Base-by-base conservation (phyloP, 1,140 invertebrate genomes). In the Achatina immaculata region DNA sequence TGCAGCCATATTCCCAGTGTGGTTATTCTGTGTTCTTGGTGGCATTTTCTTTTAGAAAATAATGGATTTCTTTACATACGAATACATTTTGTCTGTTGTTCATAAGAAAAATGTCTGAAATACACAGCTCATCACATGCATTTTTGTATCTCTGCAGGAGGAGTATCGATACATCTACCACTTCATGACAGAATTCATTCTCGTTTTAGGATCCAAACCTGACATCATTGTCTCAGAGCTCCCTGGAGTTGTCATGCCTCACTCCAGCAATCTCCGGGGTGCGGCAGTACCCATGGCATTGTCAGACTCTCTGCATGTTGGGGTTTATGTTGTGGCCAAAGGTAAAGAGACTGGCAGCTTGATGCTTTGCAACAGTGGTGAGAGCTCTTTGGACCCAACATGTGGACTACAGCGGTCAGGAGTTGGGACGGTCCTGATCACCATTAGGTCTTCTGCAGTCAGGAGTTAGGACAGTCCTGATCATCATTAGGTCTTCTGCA, bases 111-210 rank as follows among this genome's bases (percentile, higher is more conserved):
- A n/a, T n/a, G n/a, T n/a, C n/a, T n/a, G n/a, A n/a, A n/a, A n/a
- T n/a, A n/a, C n/a, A n/a, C n/a, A n/a, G n/a, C n/a, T n/a, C n/a
- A n/a, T n/a, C n/a, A n/a, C n/a, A n/a, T n/a, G n/a, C n/a, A n/a
- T n/a, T n/a, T n/a, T n/a, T n/a, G n/a, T 36, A 21, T 34, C 43
- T 62, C 75, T n/a, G 11, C 83, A 84, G 83, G 83, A 84, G 62
- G 83, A 84, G 55, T 84, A 84, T 69, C 81, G 77, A 7, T 84
- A 81, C 75, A 84, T 84, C 55, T 84, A 84, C 75, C 68, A 77
- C 48, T 84, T 84, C 77, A 84, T 84, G 83, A 68, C 76, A 34
- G 83, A 84, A 45, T 82, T 71, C 43, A 75, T 81, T 28, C 24
- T n/a, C 28, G 24, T 68, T 34, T 58, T 43, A 43, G 71, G 11